Conservation (phyloP, 2,888 invertebrate genomes). For the Platycheirus albimanus region DNA sequence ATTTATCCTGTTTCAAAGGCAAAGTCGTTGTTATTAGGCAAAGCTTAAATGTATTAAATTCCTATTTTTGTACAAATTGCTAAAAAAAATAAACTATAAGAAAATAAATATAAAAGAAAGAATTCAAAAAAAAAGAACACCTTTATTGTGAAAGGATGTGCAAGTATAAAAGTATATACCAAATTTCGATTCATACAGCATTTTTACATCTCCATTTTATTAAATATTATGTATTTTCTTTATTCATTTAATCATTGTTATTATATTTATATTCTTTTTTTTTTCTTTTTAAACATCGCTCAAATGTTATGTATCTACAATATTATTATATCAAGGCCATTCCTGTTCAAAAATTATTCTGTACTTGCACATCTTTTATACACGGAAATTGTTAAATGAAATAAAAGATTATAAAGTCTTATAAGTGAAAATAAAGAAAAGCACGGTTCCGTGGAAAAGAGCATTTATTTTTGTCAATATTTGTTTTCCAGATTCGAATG, state of each 20-base stretch:
- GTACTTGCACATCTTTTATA: conserved; percentile 64
- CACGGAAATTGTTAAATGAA: conserved; percentile 62
- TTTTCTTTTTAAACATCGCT: conserved; percentile 13
- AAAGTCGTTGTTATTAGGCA: conserved; percentile 49
- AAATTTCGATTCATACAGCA: conserved; percentile 14
- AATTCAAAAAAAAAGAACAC: conserved; percentile 43
- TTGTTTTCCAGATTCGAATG: neutral
- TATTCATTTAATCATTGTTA: no score
- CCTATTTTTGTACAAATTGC: conserved; percentile 63
- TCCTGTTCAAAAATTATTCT: conserved; percentile 28
- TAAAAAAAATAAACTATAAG: conserved; percentile 26
- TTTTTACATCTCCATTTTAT: neutral
- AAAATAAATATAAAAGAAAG: conserved; percentile 9
- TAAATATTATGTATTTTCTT: conserved; percentile 51
- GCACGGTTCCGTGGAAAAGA: conserved; percentile 59
- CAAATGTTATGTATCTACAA: conserved; percentile 35
- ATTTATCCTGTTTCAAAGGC: conserved; percentile 44
- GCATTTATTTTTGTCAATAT: neutral
- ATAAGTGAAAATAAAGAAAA: conserved; percentile 64
- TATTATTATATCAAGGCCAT: conserved; percentile 43
- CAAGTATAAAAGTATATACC: conserved; percentile 50
- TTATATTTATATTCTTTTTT: conserved; percentile 42
- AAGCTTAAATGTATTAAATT: conserved; percentile 59
- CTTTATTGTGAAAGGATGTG: conserved; percentile 64
- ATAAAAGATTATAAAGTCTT: conserved; percentile 39